Conservation (phyloP, 1,140 invertebrate species). For the Bombus fervidus region DNA sequence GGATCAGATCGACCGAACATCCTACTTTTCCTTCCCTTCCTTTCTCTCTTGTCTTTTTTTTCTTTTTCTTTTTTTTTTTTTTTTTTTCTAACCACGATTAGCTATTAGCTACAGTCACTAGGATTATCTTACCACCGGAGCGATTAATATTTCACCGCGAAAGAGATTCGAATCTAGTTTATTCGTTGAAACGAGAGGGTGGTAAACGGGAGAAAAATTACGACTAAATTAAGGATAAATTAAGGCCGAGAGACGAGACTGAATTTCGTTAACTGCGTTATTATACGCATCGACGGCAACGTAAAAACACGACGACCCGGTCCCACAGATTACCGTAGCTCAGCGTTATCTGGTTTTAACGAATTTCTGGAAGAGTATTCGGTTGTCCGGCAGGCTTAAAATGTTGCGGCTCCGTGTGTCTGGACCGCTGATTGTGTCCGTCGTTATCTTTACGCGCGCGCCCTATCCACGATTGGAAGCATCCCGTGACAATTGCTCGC, state of each 20-base stretch:
- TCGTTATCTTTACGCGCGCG: constrained; percentile 40
- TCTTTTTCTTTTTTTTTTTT: no score
- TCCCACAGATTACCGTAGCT: constrained; percentile 12
- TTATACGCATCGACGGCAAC: constrained; percentile 7
- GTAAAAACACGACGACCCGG: not conserved
- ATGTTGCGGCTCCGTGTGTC: constrained; percentile 14
- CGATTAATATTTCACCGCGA: no score
- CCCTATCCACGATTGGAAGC: not conserved
- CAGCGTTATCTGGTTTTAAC: constrained; percentile 43
- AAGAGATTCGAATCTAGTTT: not conserved
- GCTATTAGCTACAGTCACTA: no score
- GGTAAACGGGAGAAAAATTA: not conserved
- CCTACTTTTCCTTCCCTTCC: not conserved
- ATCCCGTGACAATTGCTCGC: constrained; percentile 51
- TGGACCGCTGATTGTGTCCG: not conserved
- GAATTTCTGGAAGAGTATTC: constrained; percentile 36
- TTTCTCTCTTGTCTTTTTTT: not conserved
- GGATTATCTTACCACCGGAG: no score
- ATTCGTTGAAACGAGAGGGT: not conserved
- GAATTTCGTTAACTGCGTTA: constrained; percentile 4
- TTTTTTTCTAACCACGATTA: not conserved
- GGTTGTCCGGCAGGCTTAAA: constrained; percentile 3
- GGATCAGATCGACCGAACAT: constrained; percentile 9
- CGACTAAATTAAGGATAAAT: not conserved
- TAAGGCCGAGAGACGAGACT: not conserved